Percentiles rank a stretch among this genome's conserved stretches.
Evolutionary conservation across 2,797 vertebrate genomes (phyloP).

Genomic region (Ambastaia sidthimunki): DNA sequence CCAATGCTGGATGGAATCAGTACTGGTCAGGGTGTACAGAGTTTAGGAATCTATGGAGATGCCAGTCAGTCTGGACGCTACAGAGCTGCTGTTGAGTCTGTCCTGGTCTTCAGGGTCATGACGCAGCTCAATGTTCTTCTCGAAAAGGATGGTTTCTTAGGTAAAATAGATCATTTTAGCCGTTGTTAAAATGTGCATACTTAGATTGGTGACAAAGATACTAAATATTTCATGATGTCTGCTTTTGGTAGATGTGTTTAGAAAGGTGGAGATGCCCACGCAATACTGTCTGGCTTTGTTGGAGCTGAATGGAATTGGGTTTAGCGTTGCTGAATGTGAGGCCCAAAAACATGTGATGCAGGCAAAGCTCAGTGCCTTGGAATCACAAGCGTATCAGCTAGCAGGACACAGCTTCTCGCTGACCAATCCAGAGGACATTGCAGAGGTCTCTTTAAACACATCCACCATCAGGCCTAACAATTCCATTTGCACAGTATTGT

Average conservation of each 20-base stretch:
- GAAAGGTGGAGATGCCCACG: constrained; percentile 90
- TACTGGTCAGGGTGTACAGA: constrained; percentile 77
- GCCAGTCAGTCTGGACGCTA: constrained; percentile 82
- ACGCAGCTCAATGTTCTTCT: constrained; percentile 79
- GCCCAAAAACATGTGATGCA: constrained; percentile 93
- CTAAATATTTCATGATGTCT: not conserved
- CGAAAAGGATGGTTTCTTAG: constrained; percentile 83
- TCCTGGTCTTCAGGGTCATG: constrained; percentile 85
- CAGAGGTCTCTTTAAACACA: constrained; percentile 79
- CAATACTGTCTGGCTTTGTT: constrained; percentile 91
- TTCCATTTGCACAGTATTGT: not conserved
- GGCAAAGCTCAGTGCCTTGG: constrained; percentile 87
- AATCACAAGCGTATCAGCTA: constrained; percentile 86
- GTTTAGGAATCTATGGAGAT: constrained; percentile 78
- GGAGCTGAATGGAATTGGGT: constrained; percentile 95
- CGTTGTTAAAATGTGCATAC: not conserved
- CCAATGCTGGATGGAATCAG: constrained; percentile 83
- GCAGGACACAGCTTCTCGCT: constrained; percentile 94
- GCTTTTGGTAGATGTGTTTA: constrained; percentile 80
- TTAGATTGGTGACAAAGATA: not conserved
- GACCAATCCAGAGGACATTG: constrained; percentile 91
- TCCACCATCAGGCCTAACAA: not conserved
- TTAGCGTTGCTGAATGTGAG: constrained; percentile 89
- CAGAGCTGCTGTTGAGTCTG: constrained; percentile 85
- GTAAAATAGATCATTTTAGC: constrained; percentile 66